A percentile compares a stretch with the other conserved stretches of the same genome.
These are phyloP conservation scores for Onychomys leucogaster DNA, from an alignment of 2,797 vertebrate species.

Conservation along the genomic window DNA sequence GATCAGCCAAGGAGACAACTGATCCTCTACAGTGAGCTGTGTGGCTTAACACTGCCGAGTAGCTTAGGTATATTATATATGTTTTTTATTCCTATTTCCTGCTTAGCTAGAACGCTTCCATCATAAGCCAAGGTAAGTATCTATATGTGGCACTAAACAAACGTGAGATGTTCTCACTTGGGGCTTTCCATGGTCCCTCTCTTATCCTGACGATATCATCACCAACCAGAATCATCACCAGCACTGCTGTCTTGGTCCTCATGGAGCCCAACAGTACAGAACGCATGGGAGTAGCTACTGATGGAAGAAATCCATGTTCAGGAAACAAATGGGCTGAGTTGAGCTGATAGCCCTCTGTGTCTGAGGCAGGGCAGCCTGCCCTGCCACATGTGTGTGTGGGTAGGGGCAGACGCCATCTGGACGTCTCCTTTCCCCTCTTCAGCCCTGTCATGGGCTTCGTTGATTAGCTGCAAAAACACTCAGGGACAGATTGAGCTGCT, in stretches of 20 bases:
- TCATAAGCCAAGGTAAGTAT: background rate
- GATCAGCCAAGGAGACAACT: background rate
- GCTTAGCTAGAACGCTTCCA: background rate
- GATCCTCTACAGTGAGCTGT: background rate
- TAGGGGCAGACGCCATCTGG: conserved; percentile 26
- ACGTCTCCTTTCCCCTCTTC: background rate
- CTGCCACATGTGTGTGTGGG: too few relatives aligned
- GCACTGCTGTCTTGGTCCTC: background rate
- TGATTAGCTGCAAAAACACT: conserved; percentile 70
- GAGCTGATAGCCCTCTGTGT: background rate
- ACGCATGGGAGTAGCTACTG: background rate
- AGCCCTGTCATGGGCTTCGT: background rate
- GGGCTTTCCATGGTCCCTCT: background rate
- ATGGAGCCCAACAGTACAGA: too few relatives aligned
- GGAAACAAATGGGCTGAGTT: background rate
- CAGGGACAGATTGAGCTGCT: conserved; percentile 72
- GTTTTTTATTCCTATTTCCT: background rate
- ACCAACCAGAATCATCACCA: accelerated
- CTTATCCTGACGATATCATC: background rate
- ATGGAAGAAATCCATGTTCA: background rate
- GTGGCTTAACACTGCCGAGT: background rate
- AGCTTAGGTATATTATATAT: background rate
- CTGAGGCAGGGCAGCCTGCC: background rate
- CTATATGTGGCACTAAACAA: background rate
- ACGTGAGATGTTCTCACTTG: background rate